Base-by-base conservation (phyloP, 2,888 invertebrate genomes). In the Thera britannica region DNA sequence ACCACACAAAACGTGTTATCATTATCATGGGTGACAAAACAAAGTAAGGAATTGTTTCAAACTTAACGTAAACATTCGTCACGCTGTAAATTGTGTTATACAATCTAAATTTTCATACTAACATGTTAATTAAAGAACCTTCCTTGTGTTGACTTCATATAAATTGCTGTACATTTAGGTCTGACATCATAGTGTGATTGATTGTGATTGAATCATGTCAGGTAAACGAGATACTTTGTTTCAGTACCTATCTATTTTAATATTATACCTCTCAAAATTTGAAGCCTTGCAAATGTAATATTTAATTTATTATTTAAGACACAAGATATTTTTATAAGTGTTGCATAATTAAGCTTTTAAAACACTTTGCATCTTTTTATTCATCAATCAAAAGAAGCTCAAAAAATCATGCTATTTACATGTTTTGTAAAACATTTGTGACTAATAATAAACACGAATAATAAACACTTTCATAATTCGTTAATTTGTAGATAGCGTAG, bases 401-500 rank as follows among this genome's bases (percentile, higher is more conserved):
- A 2, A 9, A 2, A 46, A 46, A 9, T 23, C 44, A 44, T 44
- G 44, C 44, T 9, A 46, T 46, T 46, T 2, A 2, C 44, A 2
- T 9, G 9, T 41, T 41, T 41, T 41, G 41, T 41, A 46, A 8
- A 46, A 46, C 7, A 44, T 7, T 44, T 44, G 44, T 44, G 44
- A 44, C 8, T 44, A 44, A 44, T 44, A 7, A 7, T 44, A 38
- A 38, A 44, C 3, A 44, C 4, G 9, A 44, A 2, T 46, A 46
- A 46, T 46, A 9, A 9, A 9, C 44, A 46, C 9, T 46, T 46
- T 46, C 44, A 9, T 9, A 46, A 46, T 9, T 46, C 44, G 6
- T 46, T 8, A 9, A 46, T 9, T 46, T 68, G 46, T 80, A 81
- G 81, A 78, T 72, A 58, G 23, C 11, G 41, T 51, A 48, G 65